phyloP scores from a whole-genome alignment of 1,140 invertebrate genomes.

The fruit fly (Drosophila melanogaster) region DNA sequence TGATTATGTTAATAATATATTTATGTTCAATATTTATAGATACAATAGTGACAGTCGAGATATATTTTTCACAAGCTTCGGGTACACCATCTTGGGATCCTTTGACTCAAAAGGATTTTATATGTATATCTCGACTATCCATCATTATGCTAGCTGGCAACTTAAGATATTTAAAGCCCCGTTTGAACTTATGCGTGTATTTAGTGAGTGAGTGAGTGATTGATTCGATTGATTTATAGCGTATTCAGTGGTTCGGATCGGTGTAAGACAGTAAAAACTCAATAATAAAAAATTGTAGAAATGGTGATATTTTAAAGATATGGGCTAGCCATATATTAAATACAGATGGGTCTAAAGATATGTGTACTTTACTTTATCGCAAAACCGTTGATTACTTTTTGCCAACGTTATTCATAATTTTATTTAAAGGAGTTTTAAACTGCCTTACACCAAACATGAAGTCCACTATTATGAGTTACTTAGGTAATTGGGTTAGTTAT shows the following conservation, averaged over 20 bases:
- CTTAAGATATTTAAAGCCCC: constrained; percentile 79
- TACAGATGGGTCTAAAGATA: constrained; percentile 16
- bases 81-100: background rate
- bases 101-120: background rate
- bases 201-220: constrained; percentile 55
- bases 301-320: constrained; percentile 9
- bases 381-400: background rate
- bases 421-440: background rate
- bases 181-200: constrained; percentile 79
- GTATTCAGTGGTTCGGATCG: constrained; percentile 16
- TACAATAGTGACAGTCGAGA: constrained; percentile 37
- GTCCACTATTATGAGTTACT: constrained; percentile 33
- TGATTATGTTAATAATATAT: constrained; percentile 70
- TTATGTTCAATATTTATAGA: constrained; percentile 48
- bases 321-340: background rate
- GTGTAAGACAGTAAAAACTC: background rate
- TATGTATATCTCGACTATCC: constrained; percentile 9
- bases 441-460: background rate
- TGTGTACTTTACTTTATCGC: constrained; percentile 15
- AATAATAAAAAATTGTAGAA: background rate
- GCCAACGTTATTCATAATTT: background rate
- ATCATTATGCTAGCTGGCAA: constrained; percentile 77
- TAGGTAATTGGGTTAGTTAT: constrained; percentile 77
- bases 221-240: constrained; percentile 65
- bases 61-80: background rate